phyloP scores from a whole-genome alignment of 2,113 vertebrate genomes.

The Phyllopteryx taeniolatus region DNA sequence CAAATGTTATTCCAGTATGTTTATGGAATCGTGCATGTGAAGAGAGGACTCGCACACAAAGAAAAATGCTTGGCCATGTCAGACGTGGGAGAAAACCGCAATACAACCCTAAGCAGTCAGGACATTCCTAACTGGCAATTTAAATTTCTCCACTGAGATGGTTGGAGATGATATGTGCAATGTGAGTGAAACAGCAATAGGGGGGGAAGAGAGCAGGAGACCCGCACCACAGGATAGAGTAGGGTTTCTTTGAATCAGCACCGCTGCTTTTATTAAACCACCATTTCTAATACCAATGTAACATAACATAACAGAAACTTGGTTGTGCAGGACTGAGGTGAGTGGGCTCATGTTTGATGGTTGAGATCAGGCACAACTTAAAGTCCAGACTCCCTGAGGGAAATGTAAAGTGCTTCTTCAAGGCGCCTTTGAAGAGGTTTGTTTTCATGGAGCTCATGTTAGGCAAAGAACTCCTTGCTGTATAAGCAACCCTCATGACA shows the following conservation, averaged over 20 bases:
- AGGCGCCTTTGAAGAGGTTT: conserved; percentile 56
- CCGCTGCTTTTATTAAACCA: conserved; percentile 70
- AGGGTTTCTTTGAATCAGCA: conserved; percentile 80
- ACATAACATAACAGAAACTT: conserved; percentile 54
- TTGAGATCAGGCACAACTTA: conserved; percentile 56
- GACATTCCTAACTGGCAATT: conserved; percentile 89
- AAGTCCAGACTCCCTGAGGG: conserved; percentile 38
- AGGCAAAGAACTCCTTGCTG: conserved; percentile 34
- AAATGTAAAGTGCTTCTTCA: conserved; percentile 54
- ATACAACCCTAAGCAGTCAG: conserved; percentile 86
- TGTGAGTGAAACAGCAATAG: conserved; percentile 63
- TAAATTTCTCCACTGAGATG: conserved; percentile 81
- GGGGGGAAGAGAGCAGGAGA: conserved; percentile 56
- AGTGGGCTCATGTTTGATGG: conserved; percentile 26
- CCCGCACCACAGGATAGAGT: conserved; percentile 71
- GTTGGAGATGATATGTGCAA: conserved; percentile 83
- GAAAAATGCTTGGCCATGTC: conserved; percentile 60
- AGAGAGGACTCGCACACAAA: conserved; percentile 55
- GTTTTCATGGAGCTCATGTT: conserved; percentile 39
- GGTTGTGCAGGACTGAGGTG: conserved; percentile 42
- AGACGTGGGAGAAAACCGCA: conserved; percentile 76
- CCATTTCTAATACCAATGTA: conserved; percentile 62
- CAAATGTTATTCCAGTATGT: conserved; percentile 98
- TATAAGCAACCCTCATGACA: conserved; percentile 21
- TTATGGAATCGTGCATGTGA: conserved; percentile 92